A percentile compares a stretch with the other conserved stretches of the same genome.
Conservation (phyloP, 1,140 invertebrate species). For the Oryzaephilus surinamensis region DNA sequence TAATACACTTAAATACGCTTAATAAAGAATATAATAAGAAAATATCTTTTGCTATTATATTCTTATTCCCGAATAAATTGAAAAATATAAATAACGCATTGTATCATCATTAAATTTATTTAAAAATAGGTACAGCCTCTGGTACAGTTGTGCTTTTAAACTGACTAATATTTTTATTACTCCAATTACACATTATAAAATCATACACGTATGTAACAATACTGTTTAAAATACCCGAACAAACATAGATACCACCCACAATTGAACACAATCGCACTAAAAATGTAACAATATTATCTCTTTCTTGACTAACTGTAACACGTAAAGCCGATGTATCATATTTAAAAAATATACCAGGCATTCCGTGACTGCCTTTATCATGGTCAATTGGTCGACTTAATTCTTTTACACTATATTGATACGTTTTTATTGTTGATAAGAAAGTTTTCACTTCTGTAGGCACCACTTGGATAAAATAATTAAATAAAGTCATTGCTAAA, state of each 20-base stretch:
- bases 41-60: no score
- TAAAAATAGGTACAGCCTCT: no score
- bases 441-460: constrained; percentile 80
- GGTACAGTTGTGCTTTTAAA: background rate
- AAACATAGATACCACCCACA: constrained; percentile 83
- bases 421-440: constrained; percentile 61
- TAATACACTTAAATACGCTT: no score
- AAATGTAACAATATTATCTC: constrained; percentile 70
- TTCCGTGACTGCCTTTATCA: constrained; percentile 74
- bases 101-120: no score
- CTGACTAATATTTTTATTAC: background rate
- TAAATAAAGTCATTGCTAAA: constrained; percentile 69
- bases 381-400: constrained; percentile 63
- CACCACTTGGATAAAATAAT: constrained; percentile 94
- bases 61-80: no score
- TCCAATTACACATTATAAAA: constrained; percentile 32
- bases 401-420: constrained; percentile 89
- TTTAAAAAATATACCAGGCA: constrained; percentile 90
- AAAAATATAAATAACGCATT: no score
- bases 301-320: constrained; percentile 72
- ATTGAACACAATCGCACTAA: constrained; percentile 78
- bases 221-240: constrained; percentile 50
- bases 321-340: constrained; percentile 86
- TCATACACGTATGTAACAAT: constrained; percentile 36
- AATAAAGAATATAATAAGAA: no score